These are phyloP conservation scores for Cossypha caffra DNA, from an alignment of 2,797 vertebrate genomes.

Conservation along the genomic window DNA sequence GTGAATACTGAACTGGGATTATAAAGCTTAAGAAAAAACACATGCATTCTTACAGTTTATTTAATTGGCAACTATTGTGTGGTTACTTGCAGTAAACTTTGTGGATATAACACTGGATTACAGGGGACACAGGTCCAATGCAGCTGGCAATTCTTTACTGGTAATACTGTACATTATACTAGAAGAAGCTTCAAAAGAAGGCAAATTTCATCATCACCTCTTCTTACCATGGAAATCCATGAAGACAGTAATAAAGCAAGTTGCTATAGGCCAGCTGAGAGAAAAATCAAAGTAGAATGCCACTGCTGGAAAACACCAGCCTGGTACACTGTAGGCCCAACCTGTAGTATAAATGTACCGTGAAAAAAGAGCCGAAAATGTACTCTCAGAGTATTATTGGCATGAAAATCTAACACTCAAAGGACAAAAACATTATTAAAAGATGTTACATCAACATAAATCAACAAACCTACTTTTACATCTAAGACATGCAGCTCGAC, in stretches of 20 bases:
- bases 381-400: neutral
- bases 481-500: conserved; percentile 98
- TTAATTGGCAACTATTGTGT: neutral
- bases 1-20: neutral
- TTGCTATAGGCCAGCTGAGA: neutral
- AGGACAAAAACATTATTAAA: neutral
- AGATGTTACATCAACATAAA: neutral
- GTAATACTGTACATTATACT: neutral
- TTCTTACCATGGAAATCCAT: neutral
- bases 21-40: neutral
- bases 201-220: neutral
- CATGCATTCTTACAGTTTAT: neutral
- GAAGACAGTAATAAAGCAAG: neutral
- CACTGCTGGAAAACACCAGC: neutral
- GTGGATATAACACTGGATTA: neutral
- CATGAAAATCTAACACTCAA: neutral
- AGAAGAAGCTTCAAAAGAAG: neutral
- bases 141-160: neutral
- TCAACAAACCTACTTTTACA: conserved; percentile 86
- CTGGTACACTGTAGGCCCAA: neutral
- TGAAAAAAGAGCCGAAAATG: neutral
- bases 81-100: neutral
- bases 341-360: neutral
- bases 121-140: neutral
- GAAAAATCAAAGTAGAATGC: neutral